A percentile compares a stretch with the other conserved stretches of the same genome.
phyloP scores from a whole-genome alignment of 2,888 invertebrate species.

The Aethes cnicana region DNA sequence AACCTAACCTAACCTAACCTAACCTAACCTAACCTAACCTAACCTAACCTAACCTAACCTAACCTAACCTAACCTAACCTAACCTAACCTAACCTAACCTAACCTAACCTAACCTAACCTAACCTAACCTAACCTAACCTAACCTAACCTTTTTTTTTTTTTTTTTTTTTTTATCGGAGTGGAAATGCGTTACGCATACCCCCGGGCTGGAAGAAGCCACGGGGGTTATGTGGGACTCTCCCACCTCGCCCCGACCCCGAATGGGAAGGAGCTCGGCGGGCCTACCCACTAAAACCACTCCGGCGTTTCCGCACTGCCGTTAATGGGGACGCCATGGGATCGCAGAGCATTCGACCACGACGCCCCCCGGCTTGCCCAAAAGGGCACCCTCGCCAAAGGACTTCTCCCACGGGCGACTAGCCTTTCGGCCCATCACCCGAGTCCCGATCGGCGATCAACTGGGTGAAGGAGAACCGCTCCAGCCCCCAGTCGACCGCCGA shows the following conservation, averaged over 20 bases:
- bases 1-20: conserved; percentile 18
- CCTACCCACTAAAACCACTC: too few relatives aligned
- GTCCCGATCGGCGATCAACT: too few relatives aligned
- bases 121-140: conserved; percentile 22
- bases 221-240: conserved; percentile 35
- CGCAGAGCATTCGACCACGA: too few relatives aligned
- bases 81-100: conserved; percentile 13
- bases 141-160: conserved; percentile 15
- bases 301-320: too few relatives aligned
- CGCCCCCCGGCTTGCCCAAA: too few relatives aligned
- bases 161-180: conserved; percentile 7
- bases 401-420: too few relatives aligned
- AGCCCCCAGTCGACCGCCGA: too few relatives aligned
- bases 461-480: too few relatives aligned
- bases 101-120: conserved; percentile 18
- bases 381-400: too few relatives aligned
- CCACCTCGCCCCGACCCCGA: conserved; percentile 35
- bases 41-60: conserved; percentile 23
- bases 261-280: too few relatives aligned
- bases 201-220: conserved; percentile 34
- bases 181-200: conserved; percentile 17
- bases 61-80: conserved; percentile 25
- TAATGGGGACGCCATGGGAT: too few relatives aligned
- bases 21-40: conserved; percentile 21
- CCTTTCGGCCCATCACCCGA: too few relatives aligned